Evolutionary conservation across 2,888 invertebrate genomes (phyloP).

Genomic region (Bhutanitis thaidina): DNA sequence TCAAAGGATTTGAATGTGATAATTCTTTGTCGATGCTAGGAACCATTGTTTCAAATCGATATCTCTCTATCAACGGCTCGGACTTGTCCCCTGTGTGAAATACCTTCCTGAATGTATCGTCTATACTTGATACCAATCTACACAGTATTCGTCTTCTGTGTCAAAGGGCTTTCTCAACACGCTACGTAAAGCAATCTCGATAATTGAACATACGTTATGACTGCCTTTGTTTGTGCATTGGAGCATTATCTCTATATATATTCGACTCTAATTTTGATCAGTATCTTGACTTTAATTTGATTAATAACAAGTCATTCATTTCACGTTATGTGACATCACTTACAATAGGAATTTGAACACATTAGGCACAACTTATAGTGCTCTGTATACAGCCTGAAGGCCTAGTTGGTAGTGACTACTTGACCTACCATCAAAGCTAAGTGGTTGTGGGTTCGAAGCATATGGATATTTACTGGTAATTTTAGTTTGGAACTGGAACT

Average conservation of each 20-base stretch:
- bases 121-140: constrained; percentile 1
- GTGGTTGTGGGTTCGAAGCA: too few species aligned
- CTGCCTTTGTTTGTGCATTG: constrained; percentile 30
- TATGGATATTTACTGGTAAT: too few species aligned
- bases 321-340: too few species aligned
- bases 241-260: constrained; percentile 10
- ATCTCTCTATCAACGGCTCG: not conserved
- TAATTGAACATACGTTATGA: constrained; percentile 34
- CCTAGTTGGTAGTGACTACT: too few species aligned
- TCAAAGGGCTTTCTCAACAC: constrained; percentile 17
- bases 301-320: not conserved
- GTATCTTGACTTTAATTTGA: not conserved
- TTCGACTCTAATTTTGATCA: not conserved
- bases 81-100: not conserved
- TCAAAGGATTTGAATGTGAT: too few species aligned
- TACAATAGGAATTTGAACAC: too few species aligned
- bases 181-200: constrained; percentile 8
- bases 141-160: constrained; percentile 1
- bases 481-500: too few species aligned
- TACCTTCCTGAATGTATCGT: not conserved
- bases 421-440: too few species aligned
- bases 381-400: too few species aligned
- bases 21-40: too few species aligned
- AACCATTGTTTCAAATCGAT: not conserved
- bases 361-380: too few species aligned